phyloP scores from a whole-genome alignment of 2,113 vertebrate species.

The Otus sunia region DNA sequence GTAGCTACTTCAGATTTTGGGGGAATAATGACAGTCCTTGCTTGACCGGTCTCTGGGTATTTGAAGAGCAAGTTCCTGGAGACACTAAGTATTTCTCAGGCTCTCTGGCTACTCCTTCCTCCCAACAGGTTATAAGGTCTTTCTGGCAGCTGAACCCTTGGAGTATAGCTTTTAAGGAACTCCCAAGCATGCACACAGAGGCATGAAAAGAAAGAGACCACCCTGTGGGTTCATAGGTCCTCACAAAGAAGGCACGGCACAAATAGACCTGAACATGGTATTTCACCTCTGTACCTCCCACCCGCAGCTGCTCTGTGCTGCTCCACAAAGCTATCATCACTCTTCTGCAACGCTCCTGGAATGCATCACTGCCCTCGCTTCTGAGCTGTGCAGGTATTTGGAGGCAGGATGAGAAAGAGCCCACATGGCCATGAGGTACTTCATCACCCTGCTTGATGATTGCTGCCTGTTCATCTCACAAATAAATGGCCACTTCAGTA shows the following conservation, averaged over 20 bases:
- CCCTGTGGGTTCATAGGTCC: background rate
- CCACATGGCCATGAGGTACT: background rate
- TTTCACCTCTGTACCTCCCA: background rate
- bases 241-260: background rate
- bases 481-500: background rate
- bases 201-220: background rate
- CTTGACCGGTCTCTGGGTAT: background rate
- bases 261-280: fast-evolving
- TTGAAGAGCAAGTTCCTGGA: background rate
- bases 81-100: background rate
- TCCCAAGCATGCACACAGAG: background rate
- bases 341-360: background rate
- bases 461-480: background rate
- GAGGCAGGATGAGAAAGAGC: background rate
- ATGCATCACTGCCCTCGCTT: fast-evolving
- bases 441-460: background rate
- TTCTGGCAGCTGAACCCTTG: background rate
- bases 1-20: background rate
- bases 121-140: background rate
- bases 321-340: background rate
- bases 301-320: background rate
- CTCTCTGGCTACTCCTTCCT: background rate
- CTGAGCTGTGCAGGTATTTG: background rate
- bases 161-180: background rate
- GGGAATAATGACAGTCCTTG: background rate